These are phyloP conservation scores for Achlya flavicornis DNA, from an alignment of 2,888 invertebrate species.

Conservation along the genomic window DNA sequence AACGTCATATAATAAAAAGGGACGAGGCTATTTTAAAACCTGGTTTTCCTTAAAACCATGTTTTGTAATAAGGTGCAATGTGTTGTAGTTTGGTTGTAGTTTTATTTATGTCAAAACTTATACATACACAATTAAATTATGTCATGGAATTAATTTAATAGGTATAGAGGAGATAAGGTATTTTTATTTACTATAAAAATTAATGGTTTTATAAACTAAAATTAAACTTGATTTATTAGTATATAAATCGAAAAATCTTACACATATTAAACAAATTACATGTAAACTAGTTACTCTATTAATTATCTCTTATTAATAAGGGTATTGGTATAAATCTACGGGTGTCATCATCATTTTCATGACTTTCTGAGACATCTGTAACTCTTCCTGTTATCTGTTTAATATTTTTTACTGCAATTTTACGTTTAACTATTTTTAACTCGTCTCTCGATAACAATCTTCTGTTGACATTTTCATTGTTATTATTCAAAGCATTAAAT, in stretches of 20 bases:
- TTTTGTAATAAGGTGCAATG: too few species aligned
- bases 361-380: slow-evolving; percentile 15
- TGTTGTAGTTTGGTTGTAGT: too few species aligned
- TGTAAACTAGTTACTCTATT: not conserved
- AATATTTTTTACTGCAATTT: slow-evolving; percentile 27
- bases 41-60: too few species aligned
- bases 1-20: too few species aligned
- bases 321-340: slow-evolving; percentile 57
- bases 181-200: not conserved
- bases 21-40: too few species aligned
- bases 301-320: slow-evolving; percentile 43
- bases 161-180: not conserved
- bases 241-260: not conserved
- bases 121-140: not conserved
- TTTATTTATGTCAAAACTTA: too few species aligned
- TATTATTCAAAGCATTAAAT: not conserved
- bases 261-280: not conserved
- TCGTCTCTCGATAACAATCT: not conserved
- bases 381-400: slow-evolving; percentile 18
- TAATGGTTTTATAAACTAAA: too few species aligned
- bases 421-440: slow-evolving; percentile 20
- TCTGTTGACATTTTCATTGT: not conserved
- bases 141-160: not conserved
- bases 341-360: slow-evolving; percentile 40
- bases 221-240: too few species aligned